Base-by-base conservation (phyloP, 2,113 vertebrate genomes). In the Illadopsis cleaveri region DNA sequence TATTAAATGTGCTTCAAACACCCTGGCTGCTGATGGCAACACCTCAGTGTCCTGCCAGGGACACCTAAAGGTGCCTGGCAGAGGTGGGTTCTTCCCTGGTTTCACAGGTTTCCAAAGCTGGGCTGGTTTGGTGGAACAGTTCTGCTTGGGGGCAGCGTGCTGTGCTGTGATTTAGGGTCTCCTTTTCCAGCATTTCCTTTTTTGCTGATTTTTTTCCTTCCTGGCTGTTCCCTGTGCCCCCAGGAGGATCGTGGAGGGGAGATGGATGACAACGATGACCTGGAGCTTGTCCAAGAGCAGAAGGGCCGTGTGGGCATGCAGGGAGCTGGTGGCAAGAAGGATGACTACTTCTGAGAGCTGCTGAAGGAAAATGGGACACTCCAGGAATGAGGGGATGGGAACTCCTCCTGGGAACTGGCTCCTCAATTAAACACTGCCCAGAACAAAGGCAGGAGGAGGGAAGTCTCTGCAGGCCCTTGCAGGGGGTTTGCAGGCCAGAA, bases 201-300 rank as follows among this genome's bases (percentile, higher is more conserved):
- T 15, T 2, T 15, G 33, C 50, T 95, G 45, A 96, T 11, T 23
- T 54, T 56, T 66, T 50, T 8, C 13, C 31, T 45, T 58, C 23
- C 77, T 76, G 85, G 35, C 70, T 91, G 50, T 92, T 89, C 38
- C 56, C 20, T 78, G 25, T 82, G 53, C 33, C 35, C 25, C 20
- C 57, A 96, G 97, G 97, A 98, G 85, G 97, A 98, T 50, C 96
- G 68, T 5, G 97, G 96, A 71, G 97, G 95, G 21, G 98, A 98
- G 62, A 75, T 87, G 79, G 95, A 97, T 28, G 95, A 98, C 77
- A 73, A 70, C 2, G 94, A 95, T 17, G 94, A 97, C 56, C 66
- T 96, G 78, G 96, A 96, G 44, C 72, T 91, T 6, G 90, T 37
- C 33, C 92, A 75, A 30, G 92, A 90, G 57, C 86, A 16, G 76